Evolutionary conservation across 1,140 invertebrate genomes (phyloP).

Genomic region (Galendromus occidentalis): DNA sequence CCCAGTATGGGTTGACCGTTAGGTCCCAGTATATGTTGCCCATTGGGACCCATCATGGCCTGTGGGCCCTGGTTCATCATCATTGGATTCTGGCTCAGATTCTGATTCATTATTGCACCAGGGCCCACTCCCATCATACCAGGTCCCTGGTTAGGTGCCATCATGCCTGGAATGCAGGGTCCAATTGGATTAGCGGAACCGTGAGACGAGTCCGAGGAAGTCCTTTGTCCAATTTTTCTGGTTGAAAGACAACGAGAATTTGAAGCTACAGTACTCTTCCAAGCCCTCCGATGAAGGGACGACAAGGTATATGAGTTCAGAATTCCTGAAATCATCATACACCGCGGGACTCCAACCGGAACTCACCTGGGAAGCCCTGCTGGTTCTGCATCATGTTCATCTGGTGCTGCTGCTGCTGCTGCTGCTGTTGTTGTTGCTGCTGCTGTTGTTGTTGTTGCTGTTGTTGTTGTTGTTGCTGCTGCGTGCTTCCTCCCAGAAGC

Average conservation of each 20-base stretch:
- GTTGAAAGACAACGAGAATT: too few species aligned
- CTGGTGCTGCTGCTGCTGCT: slow-evolving; percentile 6
- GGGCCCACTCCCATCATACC: not conserved
- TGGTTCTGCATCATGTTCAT: slow-evolving; percentile 2
- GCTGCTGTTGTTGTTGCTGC: not conserved
- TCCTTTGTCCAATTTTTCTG: too few species aligned
- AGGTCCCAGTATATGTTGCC: not conserved
- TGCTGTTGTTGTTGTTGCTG: slow-evolving; percentile 7
- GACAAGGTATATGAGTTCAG: too few species aligned
- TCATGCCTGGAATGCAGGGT: not conserved
- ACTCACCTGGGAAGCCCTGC: slow-evolving; percentile 5
- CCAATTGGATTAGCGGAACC: too few species aligned
- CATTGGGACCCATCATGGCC: not conserved
- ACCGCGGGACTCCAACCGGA: too few species aligned
- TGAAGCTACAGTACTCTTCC: too few species aligned
- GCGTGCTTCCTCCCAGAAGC: slow-evolving; percentile 10
- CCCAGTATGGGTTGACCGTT: slow-evolving; percentile 10
- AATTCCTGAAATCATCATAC: too few species aligned
- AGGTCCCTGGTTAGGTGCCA: not conserved
- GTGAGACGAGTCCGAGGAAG: too few species aligned
- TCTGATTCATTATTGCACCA: not conserved
- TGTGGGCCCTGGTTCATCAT: not conserved
- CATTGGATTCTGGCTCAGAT: not conserved
- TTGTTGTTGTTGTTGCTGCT: slow-evolving; percentile 11
- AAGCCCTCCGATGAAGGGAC: too few species aligned